Percentiles rank a stretch among this genome's conserved stretches.
These are phyloP conservation scores for Trichomalopsis sarcophagae DNA, from an alignment of 1,140 invertebrate genomes.

Conservation along the genomic window DNA sequence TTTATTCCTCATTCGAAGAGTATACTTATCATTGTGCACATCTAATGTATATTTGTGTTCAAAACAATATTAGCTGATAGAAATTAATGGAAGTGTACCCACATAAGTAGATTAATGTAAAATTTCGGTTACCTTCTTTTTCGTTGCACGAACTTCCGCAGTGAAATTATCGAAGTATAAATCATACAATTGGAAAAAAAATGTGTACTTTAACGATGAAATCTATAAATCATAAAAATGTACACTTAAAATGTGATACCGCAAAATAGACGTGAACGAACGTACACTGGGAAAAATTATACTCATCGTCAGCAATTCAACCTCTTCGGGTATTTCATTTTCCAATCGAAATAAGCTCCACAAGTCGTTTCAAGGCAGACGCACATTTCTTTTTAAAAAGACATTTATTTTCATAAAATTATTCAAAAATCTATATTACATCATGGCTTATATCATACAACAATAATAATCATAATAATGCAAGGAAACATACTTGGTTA, in stretches of 20 bases:
- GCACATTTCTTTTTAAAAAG: slow-evolving; percentile 43
- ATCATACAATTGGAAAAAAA: too few relatives aligned
- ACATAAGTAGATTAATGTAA: too few relatives aligned
- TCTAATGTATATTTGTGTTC: too few relatives aligned
- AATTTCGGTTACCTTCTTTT: too few relatives aligned
- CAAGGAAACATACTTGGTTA: slow-evolving; percentile 27
- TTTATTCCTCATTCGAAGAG: too few relatives aligned
- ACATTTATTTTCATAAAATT: slow-evolving; percentile 46
- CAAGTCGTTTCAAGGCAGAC: slow-evolving; percentile 1
- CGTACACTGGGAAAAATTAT: neutral
- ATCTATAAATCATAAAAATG: neutral
- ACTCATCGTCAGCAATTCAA: neutral
- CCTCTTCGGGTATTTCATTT: slow-evolving; percentile 14
- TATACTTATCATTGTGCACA: too few relatives aligned
- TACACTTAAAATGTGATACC: neutral
- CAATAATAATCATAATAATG: slow-evolving; percentile 33
- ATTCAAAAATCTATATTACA: slow-evolving; percentile 49
- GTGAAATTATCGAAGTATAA: too few relatives aligned
- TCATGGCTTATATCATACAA: slow-evolving; percentile 42
- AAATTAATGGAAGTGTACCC: too few relatives aligned
- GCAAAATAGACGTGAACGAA: neutral
- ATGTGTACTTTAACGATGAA: too few relatives aligned
- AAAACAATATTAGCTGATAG: too few relatives aligned
- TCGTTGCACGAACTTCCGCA: too few relatives aligned
- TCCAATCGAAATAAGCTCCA: neutral